Base-by-base conservation (phyloP, 2,888 invertebrate genomes). In the Synanthedon myopaeformis region DNA sequence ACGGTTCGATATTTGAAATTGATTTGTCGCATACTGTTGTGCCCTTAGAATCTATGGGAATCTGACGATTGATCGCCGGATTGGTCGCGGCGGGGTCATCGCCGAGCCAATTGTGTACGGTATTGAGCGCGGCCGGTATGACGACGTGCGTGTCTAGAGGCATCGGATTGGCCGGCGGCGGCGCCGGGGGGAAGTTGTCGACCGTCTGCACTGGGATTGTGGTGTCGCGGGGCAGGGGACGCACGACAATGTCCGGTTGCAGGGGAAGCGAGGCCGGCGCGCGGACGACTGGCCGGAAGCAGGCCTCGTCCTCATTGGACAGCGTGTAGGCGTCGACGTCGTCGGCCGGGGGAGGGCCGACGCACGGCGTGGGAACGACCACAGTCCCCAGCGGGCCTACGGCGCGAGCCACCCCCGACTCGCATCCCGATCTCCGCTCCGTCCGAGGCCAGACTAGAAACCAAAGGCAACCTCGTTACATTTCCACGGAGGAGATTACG, bases 301-400 rank as follows among this genome's bases (percentile, higher is more conserved):
- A 82, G 49, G 90, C 89, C 79, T 93, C 93, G 80, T 93, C 93
- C 67, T 90, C 89, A 77, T 88, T 73, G 83, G 79, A 67, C 76
- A 82, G 60, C 74, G 90, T 66, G 79, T 77, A 70, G 56, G 64
- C 69, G 67, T 87, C 84, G 52, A 76, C 76, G 65, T 75, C 75
- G 56, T 88, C 88, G 52, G 79, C 74, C 53, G 79, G 79, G 61
- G 79, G 79, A 58, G 76, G 81, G 58, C 23, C 51, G 35, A 19
- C 51, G 6, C 28, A 10, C n/a, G 69, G 64, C 56, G 61, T 78
- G 55, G 55, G 56, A 41, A 69, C 60, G 54, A 58, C 90, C 63
- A 93, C 94, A 57, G 92, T 92, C 65, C 94, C 94, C 73, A 92
- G 81, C 54, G 93, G 94, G 85, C 92, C 94, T 70, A 94, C 94